Conservation (phyloP, 2,888 invertebrate genomes). For the Parochlus steinenii region DNA sequence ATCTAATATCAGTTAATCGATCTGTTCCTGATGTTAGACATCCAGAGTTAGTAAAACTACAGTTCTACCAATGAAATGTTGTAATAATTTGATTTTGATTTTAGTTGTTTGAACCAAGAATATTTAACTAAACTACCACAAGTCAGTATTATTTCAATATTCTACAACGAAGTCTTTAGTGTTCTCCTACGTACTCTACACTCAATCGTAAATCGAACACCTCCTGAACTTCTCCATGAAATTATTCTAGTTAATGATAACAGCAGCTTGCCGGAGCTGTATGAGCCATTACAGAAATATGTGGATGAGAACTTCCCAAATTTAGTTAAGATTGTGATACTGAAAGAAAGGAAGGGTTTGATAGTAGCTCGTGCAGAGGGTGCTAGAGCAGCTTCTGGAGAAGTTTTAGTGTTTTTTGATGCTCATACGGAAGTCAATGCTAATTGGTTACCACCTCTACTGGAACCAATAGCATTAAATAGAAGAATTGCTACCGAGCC, state of each 20-base stretch:
- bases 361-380: constrained; percentile 81
- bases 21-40: no score
- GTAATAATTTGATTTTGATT: not conserved
- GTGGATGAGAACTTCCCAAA: constrained; percentile 16
- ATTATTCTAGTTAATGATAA: constrained; percentile 34
- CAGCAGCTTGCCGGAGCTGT: constrained; percentile 31
- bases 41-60: no score
- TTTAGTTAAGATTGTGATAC: constrained; percentile 55
- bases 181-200: constrained; percentile 7
- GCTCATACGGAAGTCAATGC: constrained; percentile 84
- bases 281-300: constrained; percentile 30
- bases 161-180: constrained; percentile 7
- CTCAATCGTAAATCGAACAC: constrained; percentile 7
- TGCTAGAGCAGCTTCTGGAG: constrained; percentile 63
- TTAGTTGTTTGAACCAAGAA: constrained; percentile 2
- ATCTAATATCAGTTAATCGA: no score
- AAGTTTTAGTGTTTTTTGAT: constrained; percentile 80
- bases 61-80: not conserved
- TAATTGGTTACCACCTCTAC: constrained; percentile 44
- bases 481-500: constrained; percentile 29
- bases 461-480: constrained; percentile 35
- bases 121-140: constrained; percentile 1
- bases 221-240: constrained; percentile 17
- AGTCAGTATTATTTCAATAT: constrained; percentile 4
- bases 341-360: constrained; percentile 64